These are phyloP conservation scores for Anarsia innoxiella DNA, from an alignment of 2,888 invertebrate species.

Conservation along the genomic window DNA sequence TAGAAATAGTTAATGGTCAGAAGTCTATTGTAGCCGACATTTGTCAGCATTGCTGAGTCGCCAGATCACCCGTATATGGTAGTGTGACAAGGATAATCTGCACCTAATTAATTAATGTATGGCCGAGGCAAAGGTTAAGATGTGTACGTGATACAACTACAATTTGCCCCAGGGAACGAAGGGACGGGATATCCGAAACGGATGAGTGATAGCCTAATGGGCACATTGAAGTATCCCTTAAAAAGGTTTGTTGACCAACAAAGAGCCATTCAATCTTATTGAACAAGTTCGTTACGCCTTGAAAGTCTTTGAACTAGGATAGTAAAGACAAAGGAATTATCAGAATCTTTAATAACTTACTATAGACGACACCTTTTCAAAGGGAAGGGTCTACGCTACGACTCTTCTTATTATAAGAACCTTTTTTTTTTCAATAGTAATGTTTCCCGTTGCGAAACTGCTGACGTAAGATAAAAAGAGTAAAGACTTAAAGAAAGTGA, in stretches of 20 bases:
- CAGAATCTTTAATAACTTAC: no score
- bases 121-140: constrained; percentile 25
- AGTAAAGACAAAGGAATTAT: no score
- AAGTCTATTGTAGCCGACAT: constrained; percentile 10
- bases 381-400: no score
- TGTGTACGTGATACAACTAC: constrained; percentile 24
- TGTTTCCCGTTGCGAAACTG: no score
- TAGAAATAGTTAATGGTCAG: constrained; percentile 4
- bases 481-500: constrained; percentile 34
- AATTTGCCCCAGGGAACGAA: constrained; percentile 16
- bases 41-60: constrained; percentile 18
- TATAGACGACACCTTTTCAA: no score
- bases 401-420: no score
- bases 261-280: no score
- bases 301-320: background rate
- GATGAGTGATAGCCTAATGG: constrained; percentile 14
- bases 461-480: constrained; percentile 20
- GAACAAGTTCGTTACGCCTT: background rate
- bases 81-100: constrained; percentile 33
- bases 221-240: background rate
- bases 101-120: constrained; percentile 35
- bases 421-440: no score
- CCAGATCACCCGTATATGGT: constrained; percentile 30
- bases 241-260: background rate
- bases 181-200: no score